Evolutionary conservation across 2,113 vertebrate genomes (phyloP).

Genomic region (Perognathus longimembris): DNA sequence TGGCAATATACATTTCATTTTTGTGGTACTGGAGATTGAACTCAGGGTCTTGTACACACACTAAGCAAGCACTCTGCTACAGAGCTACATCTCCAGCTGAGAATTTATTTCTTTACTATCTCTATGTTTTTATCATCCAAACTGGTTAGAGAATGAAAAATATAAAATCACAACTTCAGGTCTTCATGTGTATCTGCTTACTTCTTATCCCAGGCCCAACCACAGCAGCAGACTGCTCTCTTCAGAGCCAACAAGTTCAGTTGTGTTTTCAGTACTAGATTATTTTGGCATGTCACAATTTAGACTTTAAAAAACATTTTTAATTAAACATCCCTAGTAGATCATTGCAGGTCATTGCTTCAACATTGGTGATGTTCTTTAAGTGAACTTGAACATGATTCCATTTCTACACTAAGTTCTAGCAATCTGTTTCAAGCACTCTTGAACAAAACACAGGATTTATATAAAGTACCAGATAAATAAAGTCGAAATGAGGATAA

Average conservation of each 20-base stretch:
- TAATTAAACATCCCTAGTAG: neutral
- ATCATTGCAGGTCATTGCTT: conserved; percentile 39
- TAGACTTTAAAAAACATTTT: neutral
- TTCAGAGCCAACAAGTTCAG: conserved; percentile 39
- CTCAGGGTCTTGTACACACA: neutral
- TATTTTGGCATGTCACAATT: conserved; percentile 24
- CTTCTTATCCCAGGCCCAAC: neutral
- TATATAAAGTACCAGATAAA: neutral
- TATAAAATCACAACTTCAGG: neutral
- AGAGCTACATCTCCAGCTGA: no score
- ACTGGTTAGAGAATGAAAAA: neutral
- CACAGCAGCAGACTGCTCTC: neutral
- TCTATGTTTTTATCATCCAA: conserved; percentile 5
- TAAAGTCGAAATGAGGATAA: neutral
- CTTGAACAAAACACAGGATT: conserved; percentile 39
- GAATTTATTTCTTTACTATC: conserved; percentile 17
- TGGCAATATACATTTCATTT: no score
- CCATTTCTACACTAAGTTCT: conserved; percentile 45
- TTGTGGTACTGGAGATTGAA: neutral
- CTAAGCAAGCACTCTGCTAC: neutral
- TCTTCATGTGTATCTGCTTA: conserved; percentile 22
- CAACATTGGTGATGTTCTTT: conserved; percentile 10
- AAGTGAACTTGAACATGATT: conserved; percentile 26
- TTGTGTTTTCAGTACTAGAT: neutral
- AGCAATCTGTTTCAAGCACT: conserved; percentile 35